Base-by-base conservation (phyloP, 2,113 vertebrate genomes). In the Ancistrus triradiatus region DNA sequence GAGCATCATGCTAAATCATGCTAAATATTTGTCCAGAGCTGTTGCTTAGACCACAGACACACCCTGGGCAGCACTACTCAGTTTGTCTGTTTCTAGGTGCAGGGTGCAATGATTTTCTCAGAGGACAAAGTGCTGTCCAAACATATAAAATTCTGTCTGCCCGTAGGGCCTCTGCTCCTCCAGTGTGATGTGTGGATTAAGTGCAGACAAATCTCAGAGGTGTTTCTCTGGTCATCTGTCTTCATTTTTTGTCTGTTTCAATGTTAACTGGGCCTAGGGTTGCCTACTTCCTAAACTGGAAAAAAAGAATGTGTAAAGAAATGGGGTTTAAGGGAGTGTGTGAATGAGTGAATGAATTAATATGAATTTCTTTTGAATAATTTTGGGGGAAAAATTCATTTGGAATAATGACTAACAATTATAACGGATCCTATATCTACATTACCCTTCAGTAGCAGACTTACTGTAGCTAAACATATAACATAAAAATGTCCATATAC, bases 101-200 rank as follows among this genome's bases (percentile, higher is more conserved):
- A 67, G 48, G 59, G 18, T 60, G n/a, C 68, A 60, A 58, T 60
- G 55, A 70, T 63, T 63, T 75, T 51, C 68, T 68, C 22, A 49
- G 13, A 66, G 77, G 68, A 73, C 70, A 62, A 66, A 44, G 55
- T 69, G 75, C 63, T 71, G 80, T 78, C 75, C 68, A 74, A 81
- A 73, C 73, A 60, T 57, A 80, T 75, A 73, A 78, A 73, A 65
- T 61, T 44, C 81, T 55, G 77, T 61, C 61, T 74, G 67, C 77
- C 80, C 76, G 66, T 68, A 69, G 75, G 79, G 69, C 60, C 38
- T 63, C 55, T 15, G 44, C 67, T 44, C 70, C 48, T 57, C 69
- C 79, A 77, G 73, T 81, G 80, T 79, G 68, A 70, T 83, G 67
- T 68, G 63, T 62, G 58, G 68, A 69, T 50, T 60, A 50, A 60